phyloP scores from a whole-genome alignment of 2,113 vertebrate genomes.

The Acrocephalus kingi region DNA sequence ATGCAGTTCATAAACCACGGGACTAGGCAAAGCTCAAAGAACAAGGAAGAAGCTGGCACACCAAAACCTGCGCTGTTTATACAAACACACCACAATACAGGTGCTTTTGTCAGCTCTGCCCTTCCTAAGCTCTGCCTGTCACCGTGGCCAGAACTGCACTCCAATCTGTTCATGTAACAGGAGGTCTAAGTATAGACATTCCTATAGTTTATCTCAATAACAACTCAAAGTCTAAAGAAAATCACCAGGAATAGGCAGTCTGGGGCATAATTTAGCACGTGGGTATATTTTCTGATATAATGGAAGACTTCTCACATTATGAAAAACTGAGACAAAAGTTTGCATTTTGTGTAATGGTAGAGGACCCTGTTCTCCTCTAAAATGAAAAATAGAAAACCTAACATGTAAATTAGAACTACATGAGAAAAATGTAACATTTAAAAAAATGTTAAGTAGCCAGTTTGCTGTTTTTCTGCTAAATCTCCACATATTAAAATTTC shows the following conservation, averaged over 20 bases:
- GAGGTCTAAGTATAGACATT: background rate
- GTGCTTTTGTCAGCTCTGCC: background rate
- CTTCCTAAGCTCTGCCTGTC: background rate
- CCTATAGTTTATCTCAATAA: background rate
- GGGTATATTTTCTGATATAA: background rate
- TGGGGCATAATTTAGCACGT: background rate
- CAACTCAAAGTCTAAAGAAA: background rate
- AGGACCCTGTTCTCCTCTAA: background rate
- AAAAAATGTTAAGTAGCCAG: background rate
- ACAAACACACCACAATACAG: background rate
- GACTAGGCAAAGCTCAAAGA: background rate
- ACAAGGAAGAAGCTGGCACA: background rate
- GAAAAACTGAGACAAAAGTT: background rate
- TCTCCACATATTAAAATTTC: background rate
- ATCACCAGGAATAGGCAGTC: background rate
- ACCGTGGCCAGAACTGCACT: background rate
- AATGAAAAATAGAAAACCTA: background rate
- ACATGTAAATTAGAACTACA: accelerated
- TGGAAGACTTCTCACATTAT: background rate
- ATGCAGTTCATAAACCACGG: background rate
- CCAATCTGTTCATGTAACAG: background rate
- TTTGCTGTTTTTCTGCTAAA: background rate
- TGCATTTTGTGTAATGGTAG: background rate
- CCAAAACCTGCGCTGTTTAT: background rate
- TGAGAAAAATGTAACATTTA: background rate